These are phyloP conservation scores for Eublepharis macularius DNA, from an alignment of 2,113 vertebrate species.

Conservation along the genomic window DNA sequence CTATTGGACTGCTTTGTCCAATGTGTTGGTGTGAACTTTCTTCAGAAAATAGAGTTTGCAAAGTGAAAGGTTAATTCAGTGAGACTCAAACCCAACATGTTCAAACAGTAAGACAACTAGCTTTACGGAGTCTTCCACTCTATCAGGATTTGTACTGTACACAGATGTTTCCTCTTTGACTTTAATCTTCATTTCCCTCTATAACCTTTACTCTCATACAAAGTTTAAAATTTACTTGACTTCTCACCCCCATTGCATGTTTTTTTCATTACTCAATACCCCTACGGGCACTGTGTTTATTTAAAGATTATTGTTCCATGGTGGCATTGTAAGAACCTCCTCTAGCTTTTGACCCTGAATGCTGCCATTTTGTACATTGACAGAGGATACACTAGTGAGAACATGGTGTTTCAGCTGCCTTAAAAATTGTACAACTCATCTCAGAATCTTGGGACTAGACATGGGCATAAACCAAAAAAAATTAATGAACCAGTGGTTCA, in stretches of 20 bases:
- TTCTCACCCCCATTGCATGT: slow-evolving; percentile 37
- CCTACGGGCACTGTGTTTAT: slow-evolving; percentile 40
- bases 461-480: too few relatives aligned
- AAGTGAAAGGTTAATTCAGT: neutral
- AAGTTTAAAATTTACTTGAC: slow-evolving; percentile 64
- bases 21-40: neutral
- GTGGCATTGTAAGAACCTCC: slow-evolving; percentile 48
- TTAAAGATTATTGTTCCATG: slow-evolving; percentile 58
- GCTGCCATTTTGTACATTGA: slow-evolving; percentile 22
- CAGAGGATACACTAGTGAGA: neutral
- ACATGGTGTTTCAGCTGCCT: too few relatives aligned
- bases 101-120: neutral
- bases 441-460: neutral
- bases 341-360: slow-evolving; percentile 41
- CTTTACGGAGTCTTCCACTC: neutral
- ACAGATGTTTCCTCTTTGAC: slow-evolving; percentile 59
- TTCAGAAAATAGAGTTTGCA: neutral
- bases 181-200: slow-evolving; percentile 53
- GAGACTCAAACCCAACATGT: neutral
- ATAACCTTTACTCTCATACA: slow-evolving; percentile 42
- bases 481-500: too few relatives aligned
- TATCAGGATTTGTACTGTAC: slow-evolving; percentile 7
- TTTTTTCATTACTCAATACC: slow-evolving; percentile 46
- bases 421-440: neutral
- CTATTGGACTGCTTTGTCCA: neutral